Evolutionary conservation across 2,888 invertebrate genomes (phyloP).

Genomic region (Spatulosminthurus flaviceps): DNA sequence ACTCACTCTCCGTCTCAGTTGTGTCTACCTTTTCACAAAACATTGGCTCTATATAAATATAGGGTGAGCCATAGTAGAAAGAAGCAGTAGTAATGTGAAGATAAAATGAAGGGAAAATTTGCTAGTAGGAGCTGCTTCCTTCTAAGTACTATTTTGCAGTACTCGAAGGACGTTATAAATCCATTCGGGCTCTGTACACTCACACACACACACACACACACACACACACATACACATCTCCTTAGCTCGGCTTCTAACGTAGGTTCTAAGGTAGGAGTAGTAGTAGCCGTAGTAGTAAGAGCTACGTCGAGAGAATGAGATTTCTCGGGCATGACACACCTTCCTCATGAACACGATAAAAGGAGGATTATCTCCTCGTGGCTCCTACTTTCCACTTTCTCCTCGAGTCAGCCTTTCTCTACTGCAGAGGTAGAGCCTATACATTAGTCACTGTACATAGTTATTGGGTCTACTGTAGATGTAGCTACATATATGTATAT

Average conservation of each 20-base stretch:
- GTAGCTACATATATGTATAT: no score
- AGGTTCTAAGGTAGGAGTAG: no score
- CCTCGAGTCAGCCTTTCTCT: not conserved
- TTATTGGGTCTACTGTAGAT: no score
- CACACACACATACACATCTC: not conserved
- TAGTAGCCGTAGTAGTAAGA: no score
- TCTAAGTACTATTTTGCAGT: conserved; percentile 16
- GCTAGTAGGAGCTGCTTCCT: not conserved
- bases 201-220: not conserved
- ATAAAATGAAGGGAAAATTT: conserved; percentile 23
- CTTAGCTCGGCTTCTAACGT: no score
- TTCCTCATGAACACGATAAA: conserved; percentile 19
- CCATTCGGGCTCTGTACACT: not conserved
- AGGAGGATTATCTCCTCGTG: conserved; percentile 26
- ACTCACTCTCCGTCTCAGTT: no score
- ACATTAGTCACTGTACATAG: no score
- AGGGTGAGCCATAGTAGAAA: no score
- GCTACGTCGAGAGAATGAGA: conserved; percentile 1
- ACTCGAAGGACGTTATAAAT: not conserved
- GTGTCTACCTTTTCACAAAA: no score
- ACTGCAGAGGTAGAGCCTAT: not conserved
- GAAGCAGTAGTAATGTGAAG: conserved; percentile 30
- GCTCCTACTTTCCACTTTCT: not conserved
- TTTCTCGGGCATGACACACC: conserved; percentile 13
- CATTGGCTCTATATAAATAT: no score